Base-by-base conservation (phyloP, 1,140 invertebrate genomes). In the Magallana angulata region DNA sequence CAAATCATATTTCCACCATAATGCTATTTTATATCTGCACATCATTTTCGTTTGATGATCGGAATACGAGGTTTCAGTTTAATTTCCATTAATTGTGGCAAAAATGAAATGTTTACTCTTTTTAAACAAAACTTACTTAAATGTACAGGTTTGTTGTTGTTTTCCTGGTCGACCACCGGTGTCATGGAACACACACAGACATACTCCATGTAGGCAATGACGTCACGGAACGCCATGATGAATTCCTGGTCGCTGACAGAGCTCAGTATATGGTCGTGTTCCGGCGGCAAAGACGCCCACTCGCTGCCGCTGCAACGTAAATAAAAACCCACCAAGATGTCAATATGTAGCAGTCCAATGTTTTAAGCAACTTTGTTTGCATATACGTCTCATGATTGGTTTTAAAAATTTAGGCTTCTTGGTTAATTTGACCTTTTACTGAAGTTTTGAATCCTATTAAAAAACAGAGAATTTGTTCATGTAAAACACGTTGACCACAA, bases 201-300 rank as follows among this genome's bases (percentile, higher is more conserved):
- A 16, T 62, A 84, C 57, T 84, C 82, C 82, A 84, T 84, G 18
- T 84, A 84, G 1, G 82, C 82, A 16, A 62, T 60, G 30, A 84
- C 18, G 58, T 84, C 82, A 3, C 82, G 82, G 57, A 84, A 84
- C 12, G 82, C 82, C 82, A 84, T 84, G 82, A 84, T 84, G 18
- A 84, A 84, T 16, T 84, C 82, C 24, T 62, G n/a, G 9, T 84
- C 82, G 4, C 57, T n/a, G 8, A 60, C 9, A 11, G 56, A 3
- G 2, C 12, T 60, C 12, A 14, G 24, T 57, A 83, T 64, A 36
- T 30, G 11, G 0, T 62, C 58, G 30, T 60, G 59, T 5, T 59
- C 24, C 60, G n/a, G 18, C 6, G 82, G 30, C n/a, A 84, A 62
- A 24, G 57, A 58, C 12, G 57, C 59, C 82, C 82, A 84, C n/a